Base-by-base conservation (phyloP, 2,888 invertebrate species). In the Eupithecia pulchellata region DNA sequence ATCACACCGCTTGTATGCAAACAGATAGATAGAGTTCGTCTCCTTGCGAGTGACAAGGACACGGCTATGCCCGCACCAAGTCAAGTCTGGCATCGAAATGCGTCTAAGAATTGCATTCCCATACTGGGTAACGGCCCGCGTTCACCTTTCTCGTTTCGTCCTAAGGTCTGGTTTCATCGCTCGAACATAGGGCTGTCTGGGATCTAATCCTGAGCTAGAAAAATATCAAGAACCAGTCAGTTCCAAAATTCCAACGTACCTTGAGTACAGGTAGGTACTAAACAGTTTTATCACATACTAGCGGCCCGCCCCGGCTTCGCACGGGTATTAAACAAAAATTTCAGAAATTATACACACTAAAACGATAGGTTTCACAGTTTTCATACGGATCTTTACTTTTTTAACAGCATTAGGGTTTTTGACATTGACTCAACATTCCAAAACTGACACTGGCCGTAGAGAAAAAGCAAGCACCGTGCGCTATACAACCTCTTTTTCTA, bases 51-150 rank as follows among this genome's bases (percentile, higher is more conserved):
- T 68, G 86, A 91, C 84, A 80, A 81, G 85, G 91, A 89, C 82
- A 81, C 77, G 79, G 79, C 79, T 87, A 89, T 82, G 77, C 78
- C 77, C 74, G 87, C 86, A 84, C 84, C 84, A 86, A 82, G 17
- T 17, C 80, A 86, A 89, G 89, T 90, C 90, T 89, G 89, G 88
- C 86, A 87, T 87, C 60, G 47, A 69, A 69, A 72, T 61, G 90
- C 90, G 88, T 90, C 89, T 91, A 91, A 90, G 90, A 92, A 91
- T 92, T 91, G 90, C 90, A 91, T 91, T 91, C 89, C 91, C 91
- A 89, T 92, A 90, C 88, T 87, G 88, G 89, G 90, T 91, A 91
- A 91, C 91, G 91, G 91, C 89, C 88, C 87, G 87, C 87, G 80
- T 72, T 88, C 82, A 81, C 84, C 87, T 84, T 83, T 91, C 92